Conservation (phyloP, 1,140 invertebrate genomes). For the Leptestheria dahalacensis region DNA sequence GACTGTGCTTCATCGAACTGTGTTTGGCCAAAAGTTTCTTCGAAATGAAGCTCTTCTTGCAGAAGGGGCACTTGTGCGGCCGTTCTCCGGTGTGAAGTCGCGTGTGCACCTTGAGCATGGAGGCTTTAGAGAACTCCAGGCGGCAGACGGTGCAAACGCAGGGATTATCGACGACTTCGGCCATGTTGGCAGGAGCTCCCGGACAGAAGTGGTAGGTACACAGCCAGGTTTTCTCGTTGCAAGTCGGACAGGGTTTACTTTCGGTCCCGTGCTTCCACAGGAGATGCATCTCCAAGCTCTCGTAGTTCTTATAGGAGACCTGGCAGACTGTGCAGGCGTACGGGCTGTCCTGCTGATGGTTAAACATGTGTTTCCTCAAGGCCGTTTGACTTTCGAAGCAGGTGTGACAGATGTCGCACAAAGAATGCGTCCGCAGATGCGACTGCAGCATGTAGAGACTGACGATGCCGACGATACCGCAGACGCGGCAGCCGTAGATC, state of each 20-base stretch:
- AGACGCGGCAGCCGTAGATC: conserved; percentile 15
- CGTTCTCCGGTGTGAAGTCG: conserved; percentile 46
- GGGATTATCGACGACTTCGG: conserved; percentile 19
- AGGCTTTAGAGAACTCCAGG: conserved; percentile 50
- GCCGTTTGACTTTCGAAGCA: conserved; percentile 12
- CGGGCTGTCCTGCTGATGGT: conserved; percentile 15
- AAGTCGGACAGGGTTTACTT: conserved; percentile 64
- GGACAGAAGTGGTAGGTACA: conserved; percentile 79
- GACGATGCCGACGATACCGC: conserved; percentile 13
- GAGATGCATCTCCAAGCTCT: conserved; percentile 44
- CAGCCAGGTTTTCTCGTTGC: conserved; percentile 73
- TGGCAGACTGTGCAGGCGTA: conserved; percentile 14
- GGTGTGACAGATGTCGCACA: conserved; percentile 15
- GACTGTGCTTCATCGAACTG: conserved; percentile 15
- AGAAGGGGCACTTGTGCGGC: conserved; percentile 53
- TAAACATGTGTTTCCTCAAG: conserved; percentile 12
- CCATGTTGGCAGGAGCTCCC: conserved; percentile 39
- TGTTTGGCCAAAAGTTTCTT: conserved; percentile 59
- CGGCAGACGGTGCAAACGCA: conserved; percentile 68
- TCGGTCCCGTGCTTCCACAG: conserved; percentile 84
- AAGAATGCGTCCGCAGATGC: conserved; percentile 15
- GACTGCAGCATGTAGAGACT: conserved; percentile 15
- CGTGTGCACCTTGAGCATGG: conserved; percentile 58
- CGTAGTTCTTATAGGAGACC: conserved; percentile 16
- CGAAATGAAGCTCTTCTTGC: conserved; percentile 60